These are phyloP conservation scores for Capitella teleta DNA, from an alignment of 1,140 invertebrate species.

Conservation along the genomic window DNA sequence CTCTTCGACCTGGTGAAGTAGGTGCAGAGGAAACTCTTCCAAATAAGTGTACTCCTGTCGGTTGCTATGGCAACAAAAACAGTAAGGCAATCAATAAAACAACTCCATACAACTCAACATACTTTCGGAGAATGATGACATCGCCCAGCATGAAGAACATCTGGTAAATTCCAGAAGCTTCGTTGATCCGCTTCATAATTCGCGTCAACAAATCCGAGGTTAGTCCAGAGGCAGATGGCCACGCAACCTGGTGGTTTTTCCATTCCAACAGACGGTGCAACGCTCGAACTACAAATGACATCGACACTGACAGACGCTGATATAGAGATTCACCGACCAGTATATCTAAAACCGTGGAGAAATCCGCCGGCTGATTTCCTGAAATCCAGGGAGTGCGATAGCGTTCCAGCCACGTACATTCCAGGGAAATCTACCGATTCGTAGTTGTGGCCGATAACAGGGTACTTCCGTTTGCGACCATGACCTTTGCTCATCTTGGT, in stretches of 20 bases:
- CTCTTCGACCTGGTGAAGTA: slow-evolving; percentile 32
- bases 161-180: slow-evolving; percentile 12
- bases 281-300: slow-evolving; percentile 20
- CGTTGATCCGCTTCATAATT: slow-evolving; percentile 8
- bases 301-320: neutral
- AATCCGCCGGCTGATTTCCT: slow-evolving; percentile 35
- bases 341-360: slow-evolving; percentile 39
- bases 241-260: neutral
- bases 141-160: slow-evolving; percentile 18
- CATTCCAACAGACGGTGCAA: slow-evolving; percentile 26
- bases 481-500: neutral
- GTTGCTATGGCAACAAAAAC: neutral
- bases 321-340: slow-evolving; percentile 17
- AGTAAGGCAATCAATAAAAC: neutral
- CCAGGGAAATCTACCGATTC: slow-evolving; percentile 20
- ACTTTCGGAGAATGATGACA: slow-evolving; percentile 19
- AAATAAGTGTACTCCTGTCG: slow-evolving; percentile 22
- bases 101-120: neutral
- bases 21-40: slow-evolving; percentile 41
- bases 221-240: slow-evolving; percentile 1
- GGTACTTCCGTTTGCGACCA: slow-evolving; percentile 22
- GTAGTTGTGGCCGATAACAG: slow-evolving; percentile 24
- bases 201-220: neutral
- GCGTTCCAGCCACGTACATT: slow-evolving; percentile 29
- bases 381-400: slow-evolving; percentile 30